Conservation (phyloP, 2,888 invertebrate species). For the Pandemis corylana region DNA sequence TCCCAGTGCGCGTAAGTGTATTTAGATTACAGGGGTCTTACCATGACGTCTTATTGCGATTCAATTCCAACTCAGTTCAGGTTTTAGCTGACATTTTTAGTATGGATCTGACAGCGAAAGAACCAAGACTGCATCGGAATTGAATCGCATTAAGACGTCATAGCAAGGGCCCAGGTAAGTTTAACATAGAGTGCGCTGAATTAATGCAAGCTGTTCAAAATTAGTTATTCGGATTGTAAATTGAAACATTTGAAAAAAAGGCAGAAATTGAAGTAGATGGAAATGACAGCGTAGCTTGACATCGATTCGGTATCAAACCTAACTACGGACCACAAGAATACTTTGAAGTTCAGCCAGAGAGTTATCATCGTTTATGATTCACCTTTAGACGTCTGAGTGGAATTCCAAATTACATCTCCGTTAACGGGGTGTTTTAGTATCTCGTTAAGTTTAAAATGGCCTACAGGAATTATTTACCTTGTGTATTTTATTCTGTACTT, state of each 20-base stretch:
- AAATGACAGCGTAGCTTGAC: conserved; percentile 24
- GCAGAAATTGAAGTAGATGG: conserved; percentile 25
- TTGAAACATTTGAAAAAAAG: conserved; percentile 24
- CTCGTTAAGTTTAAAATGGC: conserved; percentile 13
- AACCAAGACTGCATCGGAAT: too few species aligned
- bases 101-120: too few species aligned
- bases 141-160: too few species aligned
- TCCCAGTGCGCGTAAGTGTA: conserved; percentile 22
- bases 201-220: conserved; percentile 28
- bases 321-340: conserved; percentile 59
- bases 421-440: conserved; percentile 26
- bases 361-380: conserved; percentile 53
- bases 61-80: too few species aligned
- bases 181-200: conserved; percentile 24
- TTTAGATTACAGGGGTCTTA: too few species aligned
- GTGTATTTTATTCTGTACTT: conserved; percentile 27
- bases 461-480: conserved; percentile 12
- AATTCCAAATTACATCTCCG: conserved; percentile 21
- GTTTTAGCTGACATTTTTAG: too few species aligned
- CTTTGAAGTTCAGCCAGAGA: conserved; percentile 47
- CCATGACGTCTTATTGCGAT: too few species aligned
- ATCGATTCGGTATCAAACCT: conserved; percentile 47
- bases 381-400: conserved; percentile 47
- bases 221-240: conserved; percentile 7
- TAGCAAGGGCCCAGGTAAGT: too few species aligned